Base-by-base conservation (phyloP, 2,113 vertebrate species). In the Mirza zaza region DNA sequence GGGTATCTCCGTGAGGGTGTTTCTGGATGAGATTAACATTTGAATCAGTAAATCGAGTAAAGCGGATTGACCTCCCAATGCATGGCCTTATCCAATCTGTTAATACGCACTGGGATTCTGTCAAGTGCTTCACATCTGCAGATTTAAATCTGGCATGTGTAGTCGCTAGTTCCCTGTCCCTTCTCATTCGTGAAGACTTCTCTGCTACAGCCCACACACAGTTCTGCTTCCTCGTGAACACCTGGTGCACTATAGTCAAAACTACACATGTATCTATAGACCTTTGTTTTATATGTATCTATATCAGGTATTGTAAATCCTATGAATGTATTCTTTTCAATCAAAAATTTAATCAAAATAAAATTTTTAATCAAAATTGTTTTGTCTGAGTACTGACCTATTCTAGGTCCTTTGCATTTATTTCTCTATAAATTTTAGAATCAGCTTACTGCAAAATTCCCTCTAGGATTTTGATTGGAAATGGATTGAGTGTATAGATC, bases 291-390 rank as follows among this genome's bases (percentile, higher is more conserved):
- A 13, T 12, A 27, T 63, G 25, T 4, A 63, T 63, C 25, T 13
- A 63, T 63, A 80, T 48, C 23, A 50, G 45, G 17, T 34, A 83
- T 18, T 48, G 3, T 83, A 84, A 84, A 34, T 65, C 39, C 27
- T 89, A 61, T 67, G 80, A 65, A 61, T 95, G 65, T 65, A 4
- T 81, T 87, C 11, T 77, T 83, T 59, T 59, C 50, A 36, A 63
- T 81, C 83, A 70, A 70, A 45, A 39, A 52, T 91, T 75, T 67
- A 88, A 94, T 89, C 21, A 92, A 91, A 88, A 48, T 94, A 25
- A 55, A 57, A 27, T 89, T 87, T 79, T 80, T 9, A 75, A 83
- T 86, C 39, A 88, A 96, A 92, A 71, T 63, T 55, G 1, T 68
- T 75, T 88, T 57, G 7, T 76, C 73, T 76, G 73, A 15, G 8